These are phyloP conservation scores for Adelosebastes latens DNA, from an alignment of 2,797 vertebrate genomes.

Conservation along the genomic window DNA sequence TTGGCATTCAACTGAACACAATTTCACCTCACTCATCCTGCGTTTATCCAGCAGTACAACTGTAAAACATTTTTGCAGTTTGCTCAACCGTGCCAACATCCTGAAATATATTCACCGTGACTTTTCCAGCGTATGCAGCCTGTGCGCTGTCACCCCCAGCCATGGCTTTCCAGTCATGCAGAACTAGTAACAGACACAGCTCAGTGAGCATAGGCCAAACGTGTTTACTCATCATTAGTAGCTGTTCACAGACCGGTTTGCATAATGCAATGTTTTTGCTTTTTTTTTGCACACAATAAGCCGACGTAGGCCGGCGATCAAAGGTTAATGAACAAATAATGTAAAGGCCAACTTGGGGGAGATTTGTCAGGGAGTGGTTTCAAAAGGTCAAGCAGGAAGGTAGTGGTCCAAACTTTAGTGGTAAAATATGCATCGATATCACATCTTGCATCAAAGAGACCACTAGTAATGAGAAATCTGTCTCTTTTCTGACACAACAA, in stretches of 20 bases:
- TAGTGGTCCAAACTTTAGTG: not conserved
- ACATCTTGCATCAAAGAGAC: not conserved
- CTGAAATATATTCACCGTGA: slow-evolving; percentile 43
- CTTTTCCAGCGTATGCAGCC: slow-evolving; percentile 21
- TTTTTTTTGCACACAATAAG: slow-evolving; percentile 44
- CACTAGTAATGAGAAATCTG: not conserved
- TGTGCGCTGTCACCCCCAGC: slow-evolving; percentile 45
- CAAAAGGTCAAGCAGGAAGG: not conserved
- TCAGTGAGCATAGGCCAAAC: slow-evolving; percentile 57
- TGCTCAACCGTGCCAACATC: slow-evolving; percentile 20
- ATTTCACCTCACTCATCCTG: not conserved
- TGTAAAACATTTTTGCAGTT: slow-evolving; percentile 5
- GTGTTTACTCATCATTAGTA: slow-evolving; percentile 68
- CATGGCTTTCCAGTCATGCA: slow-evolving; percentile 60
- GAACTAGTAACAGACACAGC: slow-evolving; percentile 63
- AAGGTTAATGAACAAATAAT: slow-evolving; percentile 63
- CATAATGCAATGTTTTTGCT: not conserved
- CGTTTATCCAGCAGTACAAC: not conserved
- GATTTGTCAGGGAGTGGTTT: slow-evolving; percentile 9
- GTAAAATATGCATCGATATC: not conserved
- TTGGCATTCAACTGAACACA: not conserved
- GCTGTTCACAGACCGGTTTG: slow-evolving; percentile 26
- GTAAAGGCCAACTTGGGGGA: slow-evolving; percentile 37
- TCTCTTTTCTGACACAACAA: not conserved
- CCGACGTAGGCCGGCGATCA: slow-evolving; percentile 1